Evolutionary conservation across 2,888 invertebrate genomes (phyloP).

Genomic region (Mamestra brassicae): DNA sequence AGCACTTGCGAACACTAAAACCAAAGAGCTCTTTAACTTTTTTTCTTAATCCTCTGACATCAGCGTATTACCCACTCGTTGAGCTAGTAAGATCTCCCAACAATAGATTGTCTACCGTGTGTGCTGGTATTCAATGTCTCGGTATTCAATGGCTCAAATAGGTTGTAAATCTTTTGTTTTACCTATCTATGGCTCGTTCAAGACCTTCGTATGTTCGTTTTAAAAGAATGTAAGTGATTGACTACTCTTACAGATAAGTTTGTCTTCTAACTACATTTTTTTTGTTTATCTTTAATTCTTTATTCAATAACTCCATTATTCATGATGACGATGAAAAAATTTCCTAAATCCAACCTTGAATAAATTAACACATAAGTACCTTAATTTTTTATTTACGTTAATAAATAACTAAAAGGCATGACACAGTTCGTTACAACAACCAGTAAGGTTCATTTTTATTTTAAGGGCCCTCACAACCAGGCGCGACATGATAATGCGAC

Average conservation of each 20-base stretch:
- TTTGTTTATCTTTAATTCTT: too few species aligned
- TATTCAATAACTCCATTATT: too few species aligned
- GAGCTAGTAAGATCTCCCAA: background rate
- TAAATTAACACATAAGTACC: too few species aligned
- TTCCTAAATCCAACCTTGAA: too few species aligned
- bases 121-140: too few species aligned
- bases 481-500: background rate
- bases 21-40: background rate
- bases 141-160: constrained; percentile 17
- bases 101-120: background rate
- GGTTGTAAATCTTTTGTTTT: constrained; percentile 8
- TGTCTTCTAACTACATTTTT: too few species aligned
- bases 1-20: background rate
- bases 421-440: background rate
- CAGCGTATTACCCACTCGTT: background rate
- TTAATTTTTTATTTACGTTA: too few species aligned
- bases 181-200: background rate
- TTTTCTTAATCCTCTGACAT: background rate
- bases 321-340: too few species aligned
- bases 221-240: too few species aligned
- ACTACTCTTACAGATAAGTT: too few species aligned
- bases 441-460: background rate
- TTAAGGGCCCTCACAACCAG: background rate
- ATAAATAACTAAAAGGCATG: too few species aligned
- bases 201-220: background rate